Conservation (phyloP, 2,113 vertebrate species). For the Oncorhynchus tshawytscha region DNA sequence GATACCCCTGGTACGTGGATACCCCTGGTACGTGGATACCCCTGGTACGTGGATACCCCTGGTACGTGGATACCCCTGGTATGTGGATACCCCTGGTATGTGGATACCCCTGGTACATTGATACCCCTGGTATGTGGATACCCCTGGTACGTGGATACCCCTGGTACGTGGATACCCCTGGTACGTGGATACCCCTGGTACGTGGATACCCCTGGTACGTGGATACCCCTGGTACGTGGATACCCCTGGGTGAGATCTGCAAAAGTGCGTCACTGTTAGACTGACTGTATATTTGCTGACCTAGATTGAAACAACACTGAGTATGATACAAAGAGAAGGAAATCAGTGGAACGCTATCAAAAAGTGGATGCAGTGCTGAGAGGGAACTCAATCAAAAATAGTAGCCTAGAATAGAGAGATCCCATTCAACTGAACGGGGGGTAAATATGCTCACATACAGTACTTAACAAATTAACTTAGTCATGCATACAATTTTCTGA, state of each 20-base stretch:
- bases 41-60: slow-evolving; percentile 12
- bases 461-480: slow-evolving; percentile 7
- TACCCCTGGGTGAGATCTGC: slow-evolving; percentile 47
- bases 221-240: background rate
- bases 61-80: too few species aligned
- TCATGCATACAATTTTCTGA: slow-evolving; percentile 12
- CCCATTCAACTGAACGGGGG: background rate
- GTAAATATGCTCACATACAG: slow-evolving; percentile 8
- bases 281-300: slow-evolving; percentile 44
- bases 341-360: slow-evolving; percentile 23
- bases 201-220: too few species aligned
- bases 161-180: too few species aligned
- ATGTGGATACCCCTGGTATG: too few species aligned
- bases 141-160: too few species aligned
- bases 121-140: too few species aligned
- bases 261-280: slow-evolving; percentile 27
- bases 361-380: slow-evolving; percentile 10
- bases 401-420: background rate
- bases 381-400: background rate
- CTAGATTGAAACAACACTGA: slow-evolving; percentile 29
- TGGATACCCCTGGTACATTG: too few species aligned
- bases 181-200: too few species aligned
- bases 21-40: background rate
- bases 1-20: too few species aligned
- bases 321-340: background rate